A percentile compares a stretch with the other conserved stretches of the same genome.
phyloP scores from a whole-genome alignment of 2,113 vertebrate genomes.

The Anas platyrhynchos region DNA sequence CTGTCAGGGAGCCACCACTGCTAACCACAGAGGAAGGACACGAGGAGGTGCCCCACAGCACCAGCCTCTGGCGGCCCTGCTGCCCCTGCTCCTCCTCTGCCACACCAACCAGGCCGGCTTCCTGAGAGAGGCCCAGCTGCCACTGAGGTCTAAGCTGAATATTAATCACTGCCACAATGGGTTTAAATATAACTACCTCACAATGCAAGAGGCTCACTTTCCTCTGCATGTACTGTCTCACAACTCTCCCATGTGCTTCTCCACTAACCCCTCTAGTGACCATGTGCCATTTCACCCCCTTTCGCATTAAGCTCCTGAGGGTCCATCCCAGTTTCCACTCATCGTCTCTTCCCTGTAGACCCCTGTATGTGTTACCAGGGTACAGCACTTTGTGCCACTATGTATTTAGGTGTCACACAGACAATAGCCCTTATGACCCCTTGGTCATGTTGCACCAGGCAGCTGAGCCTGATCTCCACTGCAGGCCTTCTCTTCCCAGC shows the following conservation, averaged over 20 bases:
- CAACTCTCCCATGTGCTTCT: rapidly evolving
- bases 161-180: background rate
- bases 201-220: background rate
- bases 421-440: background rate
- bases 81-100: background rate
- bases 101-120: background rate
- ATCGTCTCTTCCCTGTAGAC: background rate
- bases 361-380: too few relatives aligned
- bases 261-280: rapidly evolving
- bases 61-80: rapidly evolving
- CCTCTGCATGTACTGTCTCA: rapidly evolving
- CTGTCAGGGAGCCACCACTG: rapidly evolving
- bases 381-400: background rate
- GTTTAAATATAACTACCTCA: background rate
- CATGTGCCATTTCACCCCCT: rapidly evolving
- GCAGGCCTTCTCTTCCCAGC: background rate
- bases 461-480: background rate
- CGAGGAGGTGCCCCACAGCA: background rate
- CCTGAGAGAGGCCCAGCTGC: background rate
- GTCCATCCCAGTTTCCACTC: background rate
- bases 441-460: rapidly evolving
- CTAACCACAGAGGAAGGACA: background rate
- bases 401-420: background rate
- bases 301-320: background rate
- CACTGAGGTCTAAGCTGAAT: background rate